These are phyloP conservation scores for Syngnathus acus DNA, from an alignment of 2,797 vertebrate species.

Conservation along the genomic window DNA sequence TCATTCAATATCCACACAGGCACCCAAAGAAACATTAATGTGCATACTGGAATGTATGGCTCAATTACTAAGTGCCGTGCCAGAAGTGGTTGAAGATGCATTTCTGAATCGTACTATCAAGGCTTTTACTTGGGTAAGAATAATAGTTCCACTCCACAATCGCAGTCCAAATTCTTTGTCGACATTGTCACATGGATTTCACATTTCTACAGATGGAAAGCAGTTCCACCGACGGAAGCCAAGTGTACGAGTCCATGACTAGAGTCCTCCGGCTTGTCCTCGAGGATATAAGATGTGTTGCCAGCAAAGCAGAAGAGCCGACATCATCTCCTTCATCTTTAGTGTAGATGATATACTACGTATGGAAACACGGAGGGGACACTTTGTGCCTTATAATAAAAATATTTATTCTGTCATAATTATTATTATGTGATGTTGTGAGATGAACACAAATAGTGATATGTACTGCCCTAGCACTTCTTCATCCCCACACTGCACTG, in stretches of 20 bases:
- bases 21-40: conserved; percentile 76
- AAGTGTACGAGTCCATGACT: conserved; percentile 73
- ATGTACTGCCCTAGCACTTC: conserved; percentile 1
- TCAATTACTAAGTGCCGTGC: conserved; percentile 66
- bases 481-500: background rate
- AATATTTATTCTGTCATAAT: conserved; percentile 6
- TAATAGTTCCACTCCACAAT: background rate
- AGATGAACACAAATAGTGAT: conserved; percentile 5
- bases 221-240: conserved; percentile 64
- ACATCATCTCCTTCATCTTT: background rate
- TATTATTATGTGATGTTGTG: background rate
- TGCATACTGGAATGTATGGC: conserved; percentile 85
- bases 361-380: conserved; percentile 6
- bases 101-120: conserved; percentile 78
- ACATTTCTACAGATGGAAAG: conserved; percentile 63
- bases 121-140: conserved; percentile 86
- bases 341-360: conserved; percentile 8
- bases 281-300: conserved; percentile 66
- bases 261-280: conserved; percentile 73
- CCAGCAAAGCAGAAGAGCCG: conserved; percentile 28
- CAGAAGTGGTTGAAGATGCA: conserved; percentile 78
- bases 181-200: conserved; percentile 6
- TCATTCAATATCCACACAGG: conserved; percentile 57
- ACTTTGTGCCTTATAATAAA: conserved; percentile 45
- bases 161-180: background rate